A percentile compares a stretch with the other conserved stretches of the same genome.
Evolutionary conservation across 2,797 vertebrate genomes (phyloP).

Genomic region (Enteromius thamalakanensis): DNA sequence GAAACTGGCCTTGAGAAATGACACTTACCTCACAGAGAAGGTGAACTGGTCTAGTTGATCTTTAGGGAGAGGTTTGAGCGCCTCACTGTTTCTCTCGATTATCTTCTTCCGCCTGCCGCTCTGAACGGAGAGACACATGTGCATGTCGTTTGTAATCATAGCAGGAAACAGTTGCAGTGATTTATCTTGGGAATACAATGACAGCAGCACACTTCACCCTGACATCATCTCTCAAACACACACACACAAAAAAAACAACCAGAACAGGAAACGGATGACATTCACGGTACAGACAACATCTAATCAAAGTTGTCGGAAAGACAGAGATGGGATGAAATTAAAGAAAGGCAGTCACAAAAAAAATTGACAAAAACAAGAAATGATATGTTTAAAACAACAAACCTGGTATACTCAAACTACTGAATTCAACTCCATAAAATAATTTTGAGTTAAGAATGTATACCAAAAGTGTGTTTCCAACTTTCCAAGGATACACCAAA

Average conservation of each 20-base stretch:
- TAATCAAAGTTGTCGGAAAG: conserved; percentile 36
- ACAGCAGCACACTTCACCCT: conserved; percentile 64
- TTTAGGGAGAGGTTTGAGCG: conserved; percentile 66
- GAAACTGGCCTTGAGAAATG: conserved; percentile 54
- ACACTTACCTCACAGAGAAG: conserved; percentile 80
- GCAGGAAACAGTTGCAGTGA: conserved; percentile 72
- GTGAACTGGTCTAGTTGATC: conserved; percentile 80
- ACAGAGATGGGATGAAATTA: conserved; percentile 2
- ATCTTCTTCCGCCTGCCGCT: conserved; percentile 79
- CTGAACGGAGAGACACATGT: conserved; percentile 69
- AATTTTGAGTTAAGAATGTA: background rate
- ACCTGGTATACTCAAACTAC: background rate
- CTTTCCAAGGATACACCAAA: background rate
- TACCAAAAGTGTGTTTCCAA: background rate
- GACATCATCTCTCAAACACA: conserved; percentile 44
- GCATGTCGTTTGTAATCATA: conserved; percentile 80
- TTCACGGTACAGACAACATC: conserved; percentile 44
- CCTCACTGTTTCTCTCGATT: conserved; percentile 66
- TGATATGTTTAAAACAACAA: conserved; percentile 53
- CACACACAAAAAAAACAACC: conserved; percentile 28
- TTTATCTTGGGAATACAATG: conserved; percentile 77
- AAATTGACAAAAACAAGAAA: background rate
- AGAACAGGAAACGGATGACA: conserved; percentile 39
- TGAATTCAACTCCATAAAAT: background rate
- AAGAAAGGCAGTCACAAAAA: background rate